Conservation (phyloP, 2,113 vertebrate genomes). For the Rhinoderma darwinii region DNA sequence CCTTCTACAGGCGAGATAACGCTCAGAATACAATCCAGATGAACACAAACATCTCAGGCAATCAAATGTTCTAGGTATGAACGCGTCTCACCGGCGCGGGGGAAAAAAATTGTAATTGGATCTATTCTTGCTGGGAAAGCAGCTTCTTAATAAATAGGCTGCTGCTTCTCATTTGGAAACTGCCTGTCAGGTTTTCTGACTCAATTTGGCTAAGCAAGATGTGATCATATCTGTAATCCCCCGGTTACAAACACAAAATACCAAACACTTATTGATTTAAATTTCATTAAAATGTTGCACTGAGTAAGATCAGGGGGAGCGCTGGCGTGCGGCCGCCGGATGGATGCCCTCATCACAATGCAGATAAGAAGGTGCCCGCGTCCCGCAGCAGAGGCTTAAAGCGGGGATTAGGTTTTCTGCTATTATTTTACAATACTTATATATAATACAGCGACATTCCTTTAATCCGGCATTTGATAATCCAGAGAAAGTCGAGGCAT, state of each 20-base stretch:
- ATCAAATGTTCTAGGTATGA: constrained; percentile 65
- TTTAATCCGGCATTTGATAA: background rate
- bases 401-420: background rate
- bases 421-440: background rate
- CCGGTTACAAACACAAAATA: constrained; percentile 47
- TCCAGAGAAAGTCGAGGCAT: no score
- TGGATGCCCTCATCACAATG: constrained; percentile 5
- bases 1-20: constrained; percentile 65
- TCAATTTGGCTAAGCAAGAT: constrained; percentile 55
- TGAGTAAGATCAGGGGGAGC: constrained; percentile 23
- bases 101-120: constrained; percentile 59
- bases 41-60: constrained; percentile 66
- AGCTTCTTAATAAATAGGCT: constrained; percentile 66
- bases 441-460: background rate
- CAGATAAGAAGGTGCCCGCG: background rate
- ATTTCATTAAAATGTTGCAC: constrained; percentile 55
- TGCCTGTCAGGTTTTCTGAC: constrained; percentile 53
- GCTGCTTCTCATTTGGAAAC: constrained; percentile 67
- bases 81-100: constrained; percentile 42
- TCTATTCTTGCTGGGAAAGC: constrained; percentile 55
- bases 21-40: constrained; percentile 72
- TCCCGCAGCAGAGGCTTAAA: background rate
- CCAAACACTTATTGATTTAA: constrained; percentile 58
- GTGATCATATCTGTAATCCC: constrained; percentile 48
- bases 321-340: background rate